Evolutionary conservation across 2,888 invertebrate genomes (phyloP), one percentile per base, ranked within the genome.

Genomic region (Mimachlamys varia): DNA sequence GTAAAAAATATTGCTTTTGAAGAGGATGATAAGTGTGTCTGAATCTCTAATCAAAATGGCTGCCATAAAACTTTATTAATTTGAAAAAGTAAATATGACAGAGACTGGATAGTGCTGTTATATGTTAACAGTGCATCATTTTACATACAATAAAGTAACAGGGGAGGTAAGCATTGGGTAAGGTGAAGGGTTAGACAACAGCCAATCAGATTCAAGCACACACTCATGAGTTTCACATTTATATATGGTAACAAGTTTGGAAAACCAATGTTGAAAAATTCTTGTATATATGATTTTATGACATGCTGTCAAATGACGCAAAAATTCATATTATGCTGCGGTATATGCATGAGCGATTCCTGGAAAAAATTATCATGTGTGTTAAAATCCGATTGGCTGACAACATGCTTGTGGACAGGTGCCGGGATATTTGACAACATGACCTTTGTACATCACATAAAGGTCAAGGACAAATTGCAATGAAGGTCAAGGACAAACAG

Each of bases 381-480:
- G 2, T 22, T 27, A 33, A 33, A 76, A 76, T 76, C 76, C 1
- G 76, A 76, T 7, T 76, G 76, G 27, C 76, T 10, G 7, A 76
- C 76, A 33, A 76, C 76, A 76, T 76, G 76, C 76, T 76, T 76
- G 76, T 76, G 76, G 76, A 76, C 33, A 76, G 76, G 76, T 76
- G 76, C 76, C 2, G 76, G 76, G 27, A 33, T 27, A 53, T 53
- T 10, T 17, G 13, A 76, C 17, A 17, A 76, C 17, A 17, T 33
- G 33, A 76, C 76, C 19, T 76, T 76, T 76, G 19, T 76, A 76
- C 33, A 33, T 76, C 33, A 76, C 22, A 76, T 33, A 76, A 76
- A 76, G 76, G 76, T 76, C 76, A 76, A 76, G 27, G 76, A 76
- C 76, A 76, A 33, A 76, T 33, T 13, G 76, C 76, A 76, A 76